Conservation (phyloP, 2,113 vertebrate species). For the Eolophus roseicapilla region DNA sequence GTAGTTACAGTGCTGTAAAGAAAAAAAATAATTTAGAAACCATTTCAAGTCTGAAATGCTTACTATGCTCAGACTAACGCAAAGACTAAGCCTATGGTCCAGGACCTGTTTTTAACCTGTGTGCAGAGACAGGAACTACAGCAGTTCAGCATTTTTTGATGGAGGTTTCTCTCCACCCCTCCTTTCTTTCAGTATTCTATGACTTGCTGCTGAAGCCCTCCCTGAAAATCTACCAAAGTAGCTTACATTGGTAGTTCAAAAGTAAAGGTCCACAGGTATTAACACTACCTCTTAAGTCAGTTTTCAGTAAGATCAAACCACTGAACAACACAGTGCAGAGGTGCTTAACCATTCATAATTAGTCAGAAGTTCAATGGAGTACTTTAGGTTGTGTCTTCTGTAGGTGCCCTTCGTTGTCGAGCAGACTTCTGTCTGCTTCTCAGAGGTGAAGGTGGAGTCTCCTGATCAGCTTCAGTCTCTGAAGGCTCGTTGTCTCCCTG, state of each 20-base stretch:
- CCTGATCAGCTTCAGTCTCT: constrained; percentile 80
- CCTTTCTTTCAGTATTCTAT: constrained; percentile 40
- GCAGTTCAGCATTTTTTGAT: neutral
- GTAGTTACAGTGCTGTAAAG: constrained; percentile 42
- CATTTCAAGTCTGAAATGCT: constrained; percentile 56
- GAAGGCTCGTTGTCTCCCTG: constrained; percentile 84
- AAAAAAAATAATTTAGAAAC: constrained; percentile 64
- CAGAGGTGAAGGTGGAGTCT: constrained; percentile 59
- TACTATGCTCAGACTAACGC: constrained; percentile 28
- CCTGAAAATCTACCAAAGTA: neutral
- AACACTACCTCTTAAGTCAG: neutral
- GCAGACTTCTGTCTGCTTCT: constrained; percentile 78
- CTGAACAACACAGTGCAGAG: constrained; percentile 10
- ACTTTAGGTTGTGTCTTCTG: constrained; percentile 76
- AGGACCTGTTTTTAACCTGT: neutral
- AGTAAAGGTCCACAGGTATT: neutral
- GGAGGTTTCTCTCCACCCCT: constrained; percentile 2
- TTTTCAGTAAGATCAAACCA: constrained; percentile 19
- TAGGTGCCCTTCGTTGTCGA: constrained; percentile 80
- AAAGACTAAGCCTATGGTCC: constrained; percentile 24
- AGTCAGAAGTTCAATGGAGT: neutral
- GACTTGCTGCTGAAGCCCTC: constrained; percentile 47
- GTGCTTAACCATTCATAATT: neutral
- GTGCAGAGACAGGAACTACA: neutral
- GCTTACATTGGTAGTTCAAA: constrained; percentile 13